Conservation (phyloP, 2,888 invertebrate genomes). For the Xestobium rufovillosum region DNA sequence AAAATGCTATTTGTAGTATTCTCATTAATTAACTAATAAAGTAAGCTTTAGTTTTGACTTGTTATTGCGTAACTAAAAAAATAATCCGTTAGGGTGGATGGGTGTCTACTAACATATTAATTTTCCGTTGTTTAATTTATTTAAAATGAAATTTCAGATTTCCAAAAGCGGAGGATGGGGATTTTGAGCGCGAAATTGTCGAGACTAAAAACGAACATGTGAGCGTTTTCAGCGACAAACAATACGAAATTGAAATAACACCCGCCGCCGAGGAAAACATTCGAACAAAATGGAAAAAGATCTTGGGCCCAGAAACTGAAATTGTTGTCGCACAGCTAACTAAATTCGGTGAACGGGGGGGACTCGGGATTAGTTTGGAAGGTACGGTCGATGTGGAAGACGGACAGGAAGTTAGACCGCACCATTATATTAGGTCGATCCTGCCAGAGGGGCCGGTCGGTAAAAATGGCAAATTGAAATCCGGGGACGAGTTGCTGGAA, state of each 20-base stretch:
- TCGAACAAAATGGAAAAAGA: conserved; percentile 72
- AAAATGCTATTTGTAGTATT: conserved; percentile 21
- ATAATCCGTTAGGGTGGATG: conserved; percentile 3
- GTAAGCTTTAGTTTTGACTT: conserved; percentile 1
- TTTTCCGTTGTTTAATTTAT: conserved; percentile 27
- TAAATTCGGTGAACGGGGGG: conserved; percentile 84
- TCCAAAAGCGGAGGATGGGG: conserved; percentile 39
- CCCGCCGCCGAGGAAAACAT: conserved; percentile 74
- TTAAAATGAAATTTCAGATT: conserved; percentile 42
- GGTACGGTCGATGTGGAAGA: conserved; percentile 98
- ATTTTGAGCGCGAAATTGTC: conserved; percentile 33
- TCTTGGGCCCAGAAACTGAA: conserved; percentile 69
- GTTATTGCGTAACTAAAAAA: neutral
- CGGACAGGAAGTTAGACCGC: conserved; percentile 93
- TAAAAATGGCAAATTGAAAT: conserved; percentile 75
- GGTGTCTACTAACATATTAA: conserved; percentile 4
- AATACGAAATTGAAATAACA: conserved; percentile 41
- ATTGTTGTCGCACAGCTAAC: conserved; percentile 74
- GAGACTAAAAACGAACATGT: conserved; percentile 37
- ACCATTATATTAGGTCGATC: conserved; percentile 97
- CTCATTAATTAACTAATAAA: neutral
- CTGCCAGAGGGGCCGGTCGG: conserved; percentile 98
- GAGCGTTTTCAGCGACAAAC: conserved; percentile 31
- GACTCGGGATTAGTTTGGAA: conserved; percentile 93
- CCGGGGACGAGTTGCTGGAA: conserved; percentile 93